Percentiles rank a stretch among this genome's conserved stretches.
These are phyloP conservation scores for Callyntrura sp. DNA, from an alignment of 2,888 invertebrate species.

Conservation along the genomic window DNA sequence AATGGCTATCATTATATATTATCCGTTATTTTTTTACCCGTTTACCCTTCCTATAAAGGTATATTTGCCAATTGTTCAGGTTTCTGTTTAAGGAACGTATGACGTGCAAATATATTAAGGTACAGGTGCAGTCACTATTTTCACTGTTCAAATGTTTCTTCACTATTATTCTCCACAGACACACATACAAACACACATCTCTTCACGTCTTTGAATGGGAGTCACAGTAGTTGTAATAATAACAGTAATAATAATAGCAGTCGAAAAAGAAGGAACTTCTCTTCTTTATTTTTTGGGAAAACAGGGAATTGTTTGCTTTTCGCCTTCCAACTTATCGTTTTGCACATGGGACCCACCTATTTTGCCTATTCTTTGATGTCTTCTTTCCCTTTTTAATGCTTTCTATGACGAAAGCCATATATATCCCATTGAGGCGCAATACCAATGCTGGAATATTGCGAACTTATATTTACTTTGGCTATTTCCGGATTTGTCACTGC, in stretches of 20 bases:
- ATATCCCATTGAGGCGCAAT: not conserved
- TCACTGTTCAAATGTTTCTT: slow-evolving; percentile 23
- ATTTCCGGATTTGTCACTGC: slow-evolving; percentile 71
- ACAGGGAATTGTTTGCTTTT: slow-evolving; percentile 56
- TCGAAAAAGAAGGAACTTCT: slow-evolving; percentile 19
- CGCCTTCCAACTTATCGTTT: not conserved
- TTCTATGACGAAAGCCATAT: slow-evolving; percentile 29
- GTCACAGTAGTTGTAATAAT: not conserved
- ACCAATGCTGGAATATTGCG: slow-evolving; percentile 8
- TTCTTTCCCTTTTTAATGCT: slow-evolving; percentile 29
- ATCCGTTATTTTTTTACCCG: slow-evolving; percentile 19
- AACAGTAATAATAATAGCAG: slow-evolving; percentile 27
- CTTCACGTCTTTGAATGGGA: slow-evolving; percentile 22
- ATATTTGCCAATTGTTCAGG: not conserved
- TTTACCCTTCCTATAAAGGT: not conserved
- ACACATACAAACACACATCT: slow-evolving; percentile 16
- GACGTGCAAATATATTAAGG: not conserved
- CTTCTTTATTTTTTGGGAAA: not conserved
- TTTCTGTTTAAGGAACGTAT: slow-evolving; percentile 11
- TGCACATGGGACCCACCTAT: slow-evolving; percentile 66
- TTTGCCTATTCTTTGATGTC: slow-evolving; percentile 56
- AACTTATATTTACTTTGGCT: slow-evolving; percentile 15
- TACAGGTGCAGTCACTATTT: slow-evolving; percentile 34
- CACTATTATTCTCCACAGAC: not conserved
- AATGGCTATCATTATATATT: slow-evolving; percentile 28